phyloP scores from a whole-genome alignment of 2,797 vertebrate species.

The Oryzias dopingdopingensis region DNA sequence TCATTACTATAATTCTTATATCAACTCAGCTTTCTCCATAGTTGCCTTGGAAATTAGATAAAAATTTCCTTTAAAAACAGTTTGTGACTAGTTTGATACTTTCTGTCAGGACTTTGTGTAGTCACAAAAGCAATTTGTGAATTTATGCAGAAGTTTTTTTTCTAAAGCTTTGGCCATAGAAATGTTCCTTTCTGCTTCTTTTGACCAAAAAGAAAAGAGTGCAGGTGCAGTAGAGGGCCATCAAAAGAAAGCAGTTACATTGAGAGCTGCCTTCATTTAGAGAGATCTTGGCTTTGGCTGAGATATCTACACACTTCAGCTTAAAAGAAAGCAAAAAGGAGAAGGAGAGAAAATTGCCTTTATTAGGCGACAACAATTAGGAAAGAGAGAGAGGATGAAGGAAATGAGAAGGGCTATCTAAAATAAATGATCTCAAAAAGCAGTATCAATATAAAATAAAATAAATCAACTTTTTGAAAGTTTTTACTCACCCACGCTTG shows the following conservation, averaged over 20 bases:
- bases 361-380: conserved; percentile 17
- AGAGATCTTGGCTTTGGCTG: conserved; percentile 42
- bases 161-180: conserved; percentile 23
- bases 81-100: conserved; percentile 14
- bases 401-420: conserved; percentile 11
- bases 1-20: no score
- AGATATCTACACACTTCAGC: conserved; percentile 31
- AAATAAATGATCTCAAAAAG: conserved; percentile 6
- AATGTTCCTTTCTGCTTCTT: conserved; percentile 36
- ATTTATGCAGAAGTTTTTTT: conserved; percentile 27
- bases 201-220: conserved; percentile 37
- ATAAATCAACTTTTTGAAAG: neutral
- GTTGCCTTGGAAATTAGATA: no score
- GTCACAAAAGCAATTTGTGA: conserved; percentile 26
- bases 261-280: conserved; percentile 46
- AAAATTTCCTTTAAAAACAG: neutral
- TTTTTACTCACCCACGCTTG: conserved; percentile 76
- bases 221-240: conserved; percentile 33
- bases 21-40: no score
- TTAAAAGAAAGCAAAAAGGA: conserved; percentile 26
- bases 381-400: conserved; percentile 1
- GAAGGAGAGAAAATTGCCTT: conserved; percentile 17
- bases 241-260: conserved; percentile 61
- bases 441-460: neutral
- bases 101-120: conserved; percentile 19